Conservation (phyloP, 2,113 vertebrate genomes). For the Lepus americanus region DNA sequence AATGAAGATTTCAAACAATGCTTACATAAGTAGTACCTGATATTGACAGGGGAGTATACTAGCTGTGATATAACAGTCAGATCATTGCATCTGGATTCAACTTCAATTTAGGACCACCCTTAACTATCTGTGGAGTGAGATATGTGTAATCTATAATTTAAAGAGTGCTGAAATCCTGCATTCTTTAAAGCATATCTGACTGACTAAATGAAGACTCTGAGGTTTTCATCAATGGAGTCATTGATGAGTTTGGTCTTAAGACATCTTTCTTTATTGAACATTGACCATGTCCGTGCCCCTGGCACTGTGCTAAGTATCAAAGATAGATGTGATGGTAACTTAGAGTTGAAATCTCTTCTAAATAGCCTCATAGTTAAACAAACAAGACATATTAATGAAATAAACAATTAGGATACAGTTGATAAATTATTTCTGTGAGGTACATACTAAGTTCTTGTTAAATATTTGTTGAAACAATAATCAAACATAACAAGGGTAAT, state of each 20-base stretch:
- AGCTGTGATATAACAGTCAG: not conserved
- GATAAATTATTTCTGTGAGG: not conserved
- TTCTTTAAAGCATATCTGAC: not conserved
- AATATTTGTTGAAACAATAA: slow-evolving; percentile 36
- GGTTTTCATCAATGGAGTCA: not conserved
- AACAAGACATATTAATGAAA: not conserved
- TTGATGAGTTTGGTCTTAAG: not conserved
- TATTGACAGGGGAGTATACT: not conserved
- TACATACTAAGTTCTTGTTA: not conserved
- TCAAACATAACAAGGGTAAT: not conserved
- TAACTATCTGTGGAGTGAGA: not conserved
- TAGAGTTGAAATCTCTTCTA: not conserved
- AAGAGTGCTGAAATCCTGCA: not conserved
- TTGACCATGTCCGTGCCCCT: not conserved
- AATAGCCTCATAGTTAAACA: not conserved
- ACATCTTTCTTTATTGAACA: not conserved
- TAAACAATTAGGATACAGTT: not conserved
- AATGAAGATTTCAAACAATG: slow-evolving; percentile 35
- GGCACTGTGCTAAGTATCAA: not conserved
- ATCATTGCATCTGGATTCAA: not conserved
- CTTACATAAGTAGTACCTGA: not conserved
- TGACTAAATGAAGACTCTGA: not conserved
- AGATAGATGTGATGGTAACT: not conserved
- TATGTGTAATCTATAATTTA: not conserved
- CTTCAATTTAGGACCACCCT: not conserved